Evolutionary conservation across 2,888 invertebrate genomes (phyloP), one percentile per base, ranked within the genome.

Genomic region (Cerastis leucographa): DNA sequence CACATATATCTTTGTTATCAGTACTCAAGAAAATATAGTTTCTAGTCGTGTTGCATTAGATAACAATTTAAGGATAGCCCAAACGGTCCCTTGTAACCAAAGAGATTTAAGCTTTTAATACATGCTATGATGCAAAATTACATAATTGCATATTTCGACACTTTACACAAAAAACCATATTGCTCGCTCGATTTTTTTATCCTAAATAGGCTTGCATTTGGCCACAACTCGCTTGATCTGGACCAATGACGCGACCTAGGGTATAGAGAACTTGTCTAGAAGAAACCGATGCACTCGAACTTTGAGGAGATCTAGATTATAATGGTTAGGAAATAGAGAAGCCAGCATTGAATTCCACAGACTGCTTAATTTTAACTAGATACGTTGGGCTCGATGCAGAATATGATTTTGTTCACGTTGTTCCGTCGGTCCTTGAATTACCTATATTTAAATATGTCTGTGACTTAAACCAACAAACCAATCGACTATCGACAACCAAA

Each of bases 401-500:
- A 46, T 8, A 46, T 3, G 46, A 54, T 0, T 54, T 59, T 17
- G 4, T 59, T 29, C 17, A 8, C 9, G 3, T 8, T 29, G 29
- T 59, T 54, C n/a, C 56, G 25, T 56, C 25, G 14, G 6, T 14
- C 25, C 2, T 25, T 56, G 8, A 56, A 56, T 25, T 25, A n/a
- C 4, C 22, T 22, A 25, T 56, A 12, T 14, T 54, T 54, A 25
- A 56, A 56, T 25, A n/a, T 35, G 17, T 17, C 7, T 56, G 7
- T 59, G 56, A 29, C 25, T 8, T 8, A 44, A 44, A 29, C 17
- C 4, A 14, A 17, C 3, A 19, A 44, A 9, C 4, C 4, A n/a
- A 74, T 76, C 51, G 42, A 54, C 8, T 44, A 74, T 76, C 67
- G 49, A 79, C 29, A 65, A 42, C 35, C 44, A 9, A 29, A 22